These are phyloP conservation scores for Rattus norvegicus DNA, from an alignment of 2,113 vertebrate genomes.

Conservation along the genomic window GRCr8 NC_086032.1:96617001-96617500, in stretches of 20 bases:
- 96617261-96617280: neutral
- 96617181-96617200: neutral
- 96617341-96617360: neutral
- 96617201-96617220: neutral
- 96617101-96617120: neutral
- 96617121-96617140: neutral
- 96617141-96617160: neutral
- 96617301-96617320: neutral
- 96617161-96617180: neutral
- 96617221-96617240: neutral
- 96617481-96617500: neutral
- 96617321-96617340: neutral
- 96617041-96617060: slow-evolving; percentile 1
- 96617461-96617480: neutral
- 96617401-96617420: slow-evolving; percentile 15
- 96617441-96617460: neutral
- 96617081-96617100: neutral
- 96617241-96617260: neutral
- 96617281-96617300: neutral
- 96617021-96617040: neutral
- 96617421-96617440: neutral
- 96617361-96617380: slow-evolving; percentile 12
- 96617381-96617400: slow-evolving; percentile 14
- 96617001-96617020: slow-evolving; percentile 12
- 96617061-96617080: neutral